Evolutionary conservation across 2,797 vertebrate genomes (phyloP), one percentile per base, ranked within the genome.

Genomic region (Lepilemur septentrionalis): DNA sequence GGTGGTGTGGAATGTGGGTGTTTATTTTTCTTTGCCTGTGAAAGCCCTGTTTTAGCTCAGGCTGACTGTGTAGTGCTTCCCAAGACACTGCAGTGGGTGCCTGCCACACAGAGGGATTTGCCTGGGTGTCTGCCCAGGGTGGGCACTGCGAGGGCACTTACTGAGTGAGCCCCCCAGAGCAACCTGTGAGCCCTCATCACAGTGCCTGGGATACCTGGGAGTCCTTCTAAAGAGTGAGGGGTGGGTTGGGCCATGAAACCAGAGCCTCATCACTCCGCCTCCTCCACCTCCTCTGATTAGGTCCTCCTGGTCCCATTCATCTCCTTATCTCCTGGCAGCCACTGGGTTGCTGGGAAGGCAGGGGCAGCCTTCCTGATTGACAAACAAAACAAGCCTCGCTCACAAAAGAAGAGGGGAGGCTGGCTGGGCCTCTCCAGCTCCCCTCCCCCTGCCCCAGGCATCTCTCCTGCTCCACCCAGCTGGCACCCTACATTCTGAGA

Each of bases 291-390:
- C 22, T 57, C n/a, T 80, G 65, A 72, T 97, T 78, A 97, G 95
- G 97, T 90, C 96, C 91, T 97, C 97, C 92, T 91, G 94, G 95
- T 96, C 93, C 96, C 97, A 97, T 98, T 97, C 98, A 96, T 95
- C 95, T 97, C 97, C 98, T 98, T 98, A 99, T 98, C 98, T 98
- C 96, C 97, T 95, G 96, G 97, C 96, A 98, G 97, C 97, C 97
- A 95, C 94, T 95, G 96, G 98, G 98, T 95, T 97, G 98, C 98
- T 97, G 97, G 97, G 97, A 98, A 97, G 97, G 97, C 96, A 96
- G 98, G 97, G 98, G 98, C 98, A 98, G 97, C 97, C 98, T 96
- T 98, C 97, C 98, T 98, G 98, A 98, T 80, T 98, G 98, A 98
- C 98, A 98, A 98, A 98, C 97, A 98, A 98, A 98, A 98, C 96